phyloP scores from a whole-genome alignment of 30 jellyfish, hydroid and myxozoan species.

The Hydractinia echinata region DNA sequence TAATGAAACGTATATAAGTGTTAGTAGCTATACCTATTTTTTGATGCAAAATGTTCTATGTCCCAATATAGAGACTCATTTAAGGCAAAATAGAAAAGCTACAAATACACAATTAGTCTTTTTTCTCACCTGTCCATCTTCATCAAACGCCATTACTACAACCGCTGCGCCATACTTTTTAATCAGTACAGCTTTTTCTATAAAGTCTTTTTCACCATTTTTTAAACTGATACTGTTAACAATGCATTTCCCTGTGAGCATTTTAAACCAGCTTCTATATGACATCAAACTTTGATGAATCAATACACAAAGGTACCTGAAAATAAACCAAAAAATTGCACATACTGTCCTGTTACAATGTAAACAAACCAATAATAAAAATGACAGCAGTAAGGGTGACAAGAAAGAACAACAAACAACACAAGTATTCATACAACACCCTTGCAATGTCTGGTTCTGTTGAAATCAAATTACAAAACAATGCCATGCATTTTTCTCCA shows the following conservation, averaged over 20 bases:
- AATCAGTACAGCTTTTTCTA: slow-evolving; percentile 71
- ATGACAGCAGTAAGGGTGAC: too few species aligned
- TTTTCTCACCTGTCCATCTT: slow-evolving; percentile 81
- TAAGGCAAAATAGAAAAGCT: neutral
- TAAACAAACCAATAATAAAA: neutral
- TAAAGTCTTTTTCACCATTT: slow-evolving; percentile 85
- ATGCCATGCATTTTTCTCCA: slow-evolving; percentile 78
- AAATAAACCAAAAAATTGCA: neutral
- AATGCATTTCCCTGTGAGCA: slow-evolving; percentile 94
- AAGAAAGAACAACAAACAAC: too few species aligned
- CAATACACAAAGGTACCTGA: slow-evolving; percentile 96
- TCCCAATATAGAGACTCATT: neutral
- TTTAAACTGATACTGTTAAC: slow-evolving; percentile 92
- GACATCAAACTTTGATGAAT: slow-evolving; percentile 89
- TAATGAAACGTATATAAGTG: too few species aligned
- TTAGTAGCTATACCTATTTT: neutral
- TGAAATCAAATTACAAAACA: slow-evolving; percentile 69
- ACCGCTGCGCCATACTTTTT: slow-evolving; percentile 96
- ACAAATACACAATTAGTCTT: neutral
- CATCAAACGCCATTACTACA: slow-evolving; percentile 98
- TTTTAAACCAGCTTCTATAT: slow-evolving; percentile 90
- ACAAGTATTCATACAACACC: slow-evolving; percentile 31
- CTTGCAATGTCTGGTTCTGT: slow-evolving; percentile 96
- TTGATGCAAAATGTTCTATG: neutral
- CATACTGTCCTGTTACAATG: neutral